phyloP scores from a whole-genome alignment of 2,888 invertebrate species.

The Dysmachus trigonus region DNA sequence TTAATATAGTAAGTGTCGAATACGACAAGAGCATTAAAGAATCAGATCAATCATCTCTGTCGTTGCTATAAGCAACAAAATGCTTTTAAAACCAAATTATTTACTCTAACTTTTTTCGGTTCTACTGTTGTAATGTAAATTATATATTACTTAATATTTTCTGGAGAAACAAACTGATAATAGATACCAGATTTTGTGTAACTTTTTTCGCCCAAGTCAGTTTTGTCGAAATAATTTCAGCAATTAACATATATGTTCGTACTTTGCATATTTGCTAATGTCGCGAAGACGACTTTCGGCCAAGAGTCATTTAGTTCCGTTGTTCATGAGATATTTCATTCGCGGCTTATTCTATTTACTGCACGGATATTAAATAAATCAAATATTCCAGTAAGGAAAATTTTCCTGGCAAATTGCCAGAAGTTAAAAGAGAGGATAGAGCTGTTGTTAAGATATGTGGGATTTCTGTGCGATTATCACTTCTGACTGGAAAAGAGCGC shows the following conservation, averaged over 20 bases:
- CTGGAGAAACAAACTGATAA: not conserved
- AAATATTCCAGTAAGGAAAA: not conserved
- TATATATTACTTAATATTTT: no score
- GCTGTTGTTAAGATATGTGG: not conserved
- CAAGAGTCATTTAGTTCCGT: not conserved
- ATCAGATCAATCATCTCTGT: not conserved
- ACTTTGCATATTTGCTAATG: not conserved
- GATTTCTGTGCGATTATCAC: not conserved
- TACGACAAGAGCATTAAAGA: not conserved
- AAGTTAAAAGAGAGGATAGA: not conserved
- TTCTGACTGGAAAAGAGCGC: not conserved
- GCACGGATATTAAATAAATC: slow-evolving; percentile 1
- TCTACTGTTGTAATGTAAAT: not conserved
- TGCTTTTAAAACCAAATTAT: not conserved
- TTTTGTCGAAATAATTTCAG: not conserved
- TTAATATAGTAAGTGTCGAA: not conserved
- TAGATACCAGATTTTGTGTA: not conserved
- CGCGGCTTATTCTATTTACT: not conserved
- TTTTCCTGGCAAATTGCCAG: not conserved
- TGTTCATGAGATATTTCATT: not conserved
- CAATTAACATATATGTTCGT: not conserved
- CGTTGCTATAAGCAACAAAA: not conserved
- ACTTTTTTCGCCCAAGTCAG: not conserved
- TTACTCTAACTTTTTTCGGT: not conserved
- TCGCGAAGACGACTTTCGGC: not conserved